Evolutionary conservation across 2,888 invertebrate species (phyloP), one percentile per base, ranked within the genome.

Genomic region (Erynnis tages): DNA sequence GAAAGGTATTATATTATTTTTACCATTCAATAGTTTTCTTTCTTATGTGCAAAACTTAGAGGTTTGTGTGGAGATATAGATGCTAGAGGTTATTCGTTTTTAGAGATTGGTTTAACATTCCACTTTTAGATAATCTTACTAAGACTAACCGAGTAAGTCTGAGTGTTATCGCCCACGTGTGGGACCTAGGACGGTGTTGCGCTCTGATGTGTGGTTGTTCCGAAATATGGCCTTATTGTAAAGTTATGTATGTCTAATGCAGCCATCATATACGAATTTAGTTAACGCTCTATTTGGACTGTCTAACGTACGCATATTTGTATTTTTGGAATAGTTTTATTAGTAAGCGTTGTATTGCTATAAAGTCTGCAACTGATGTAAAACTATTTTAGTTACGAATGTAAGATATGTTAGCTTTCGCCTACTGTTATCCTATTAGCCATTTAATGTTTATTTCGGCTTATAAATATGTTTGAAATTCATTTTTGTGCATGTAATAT

Each of bases 41-140:
- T 48, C 30, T 10, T 10, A 16, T 43, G 34, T 49, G 34, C 4
- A 27, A 6, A 11, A 16, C 16, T 46, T 43, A 49, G 41, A 34
- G n/a, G 30, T 50, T 46, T 27, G 50, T 19, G 43, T 50, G 50
- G 25, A 52, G 21, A 11, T 52, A 52, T 52, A 52, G 52, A 10
- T 19, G 44, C 37, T 52, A 50, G 52, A 10, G n/a, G 30, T 35
- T 35, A 17, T 37, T 40, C 30, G 48, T 54, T 62, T n/a, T 50
- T 68, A 71, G 76, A 78, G 73, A 76, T 80, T 79, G 61, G 53
- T 64, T 65, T 49, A 67, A 72, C 71, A 72, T 72, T 72, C 71
- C 71, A 72, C 56, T 62, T 64, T 58, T 60, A 62, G 61, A 53
- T 58, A 59, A 57, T 53, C 60, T 55, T 59, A 64, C 62, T 62